Conservation (phyloP, 92 coral and sea anemone genomes). For the Siderastrea radians region DNA sequence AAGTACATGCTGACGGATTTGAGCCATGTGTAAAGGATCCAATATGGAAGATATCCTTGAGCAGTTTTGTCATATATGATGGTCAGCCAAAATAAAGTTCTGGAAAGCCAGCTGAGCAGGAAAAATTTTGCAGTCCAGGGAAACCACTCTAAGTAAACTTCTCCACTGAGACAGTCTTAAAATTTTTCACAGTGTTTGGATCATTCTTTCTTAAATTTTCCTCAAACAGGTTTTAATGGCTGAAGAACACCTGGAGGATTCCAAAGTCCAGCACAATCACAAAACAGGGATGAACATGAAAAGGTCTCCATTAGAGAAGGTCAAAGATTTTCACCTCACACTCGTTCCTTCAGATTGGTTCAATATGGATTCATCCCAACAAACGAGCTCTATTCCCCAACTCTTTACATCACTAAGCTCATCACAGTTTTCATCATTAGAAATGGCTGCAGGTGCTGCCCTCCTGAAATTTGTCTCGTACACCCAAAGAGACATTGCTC, state of each 20-base stretch:
- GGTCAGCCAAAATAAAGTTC: too few relatives aligned
- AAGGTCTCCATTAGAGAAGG: conserved; percentile 65
- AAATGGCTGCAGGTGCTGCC: conserved; percentile 78
- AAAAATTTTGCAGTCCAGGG: too few relatives aligned
- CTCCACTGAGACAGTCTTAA: too few relatives aligned
- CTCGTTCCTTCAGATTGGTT: conserved; percentile 85
- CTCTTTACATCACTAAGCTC: conserved; percentile 26
- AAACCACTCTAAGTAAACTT: too few relatives aligned
- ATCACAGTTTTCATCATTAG: conserved; percentile 79
- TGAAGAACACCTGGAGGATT: conserved; percentile 74
- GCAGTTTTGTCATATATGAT: too few relatives aligned
- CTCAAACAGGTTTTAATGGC: conserved; percentile 69
- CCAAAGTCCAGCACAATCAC: conserved; percentile 57
- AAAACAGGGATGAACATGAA: conserved; percentile 67
- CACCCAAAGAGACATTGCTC: conserved; percentile 84
- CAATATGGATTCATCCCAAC: conserved; percentile 21
- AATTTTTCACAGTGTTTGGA: neutral
- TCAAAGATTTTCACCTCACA: conserved; percentile 80
- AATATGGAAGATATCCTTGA: too few relatives aligned
- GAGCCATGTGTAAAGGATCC: too few relatives aligned
- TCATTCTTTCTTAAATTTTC: neutral
- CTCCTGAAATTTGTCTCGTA: conserved; percentile 79
- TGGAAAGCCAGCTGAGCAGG: too few relatives aligned
- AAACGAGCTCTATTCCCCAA: conserved; percentile 14
- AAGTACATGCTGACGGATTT: too few relatives aligned